Evolutionary conservation across 2,113 vertebrate species (phyloP), one percentile per base, ranked within the genome.

Genomic region (Azemiops feae): DNA sequence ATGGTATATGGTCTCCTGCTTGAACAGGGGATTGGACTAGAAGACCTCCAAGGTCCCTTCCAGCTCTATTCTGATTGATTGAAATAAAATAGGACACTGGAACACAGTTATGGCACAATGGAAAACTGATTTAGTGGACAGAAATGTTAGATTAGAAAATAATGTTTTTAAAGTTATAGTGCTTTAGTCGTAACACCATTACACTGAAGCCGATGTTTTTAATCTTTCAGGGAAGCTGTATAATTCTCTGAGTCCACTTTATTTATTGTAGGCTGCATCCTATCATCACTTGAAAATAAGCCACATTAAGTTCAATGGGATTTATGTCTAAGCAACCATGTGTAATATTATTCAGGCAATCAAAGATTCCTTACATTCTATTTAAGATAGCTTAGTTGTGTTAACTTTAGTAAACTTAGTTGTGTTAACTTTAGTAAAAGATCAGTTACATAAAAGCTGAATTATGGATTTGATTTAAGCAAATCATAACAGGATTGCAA

Each of bases 71-170:
- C 30, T 69, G 64, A 69, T 34, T 69, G 64, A 69, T 69, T 69
- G 64, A 69, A 69, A 95, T 95, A 95, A 93, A 85, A 96, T 96
- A 95, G 93, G 95, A 94, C 90, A 90, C 43, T 89, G 89, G 92
- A 92, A 94, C 94, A 94, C 45, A 95, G 91, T 92, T 96, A 9
- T n/a, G 23, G 52, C 81, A 92, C 39, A 45, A 22, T 89, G 87
- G 81, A 57, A 91, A 58, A n/a, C 27, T 57, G 39, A 57, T 39
- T 16, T 30, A 50, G 2, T 30, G 25, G 87, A 50, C 55, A 93
- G 93, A 93, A 95, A 95, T 85, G 91, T 52, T 91, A 52, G 39
- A 94, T 93, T 96, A 96, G 93, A 95, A 92, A 95, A 95, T 20
- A 92, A 55, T 55, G 30, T 89, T 23, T 58, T 88, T 30, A 88